Evolutionary conservation across 2,888 invertebrate genomes (phyloP), one percentile per base, ranked within the genome.

Genomic region (Stenoptilia bipunctidactyla): DNA sequence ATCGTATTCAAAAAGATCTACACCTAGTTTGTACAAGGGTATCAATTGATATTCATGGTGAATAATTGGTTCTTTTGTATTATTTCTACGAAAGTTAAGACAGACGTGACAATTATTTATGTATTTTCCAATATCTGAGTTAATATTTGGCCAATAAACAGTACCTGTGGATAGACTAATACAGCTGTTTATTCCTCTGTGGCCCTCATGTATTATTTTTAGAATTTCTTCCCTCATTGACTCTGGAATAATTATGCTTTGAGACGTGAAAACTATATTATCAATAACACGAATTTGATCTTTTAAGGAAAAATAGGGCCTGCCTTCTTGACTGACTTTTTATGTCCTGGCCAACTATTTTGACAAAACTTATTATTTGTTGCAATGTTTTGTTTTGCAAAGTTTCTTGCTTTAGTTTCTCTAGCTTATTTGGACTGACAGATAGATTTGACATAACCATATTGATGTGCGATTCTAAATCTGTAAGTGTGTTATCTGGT

Each of bases 11-110:
- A 48, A 40, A 1, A 46, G 8, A 40, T 48, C 46, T 10, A 42
- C 14, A 25, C 45, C 48, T 9, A 48, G 40, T 41, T 45, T 43
- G 12, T 42, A 3, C 45, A 45, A 49, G 13, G 49, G 46, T 5
- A 41, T 8, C n/a, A 10, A 4, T 5, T 12, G 13, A 25, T 25
- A 34, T 2, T 20, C 39, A 35, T 39, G 36, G 9, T 15, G 15
- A 5, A n/a, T n/a, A n/a, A n/a, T n/a, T n/a, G n/a, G n/a, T n/a
- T n/a, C n/a, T n/a, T n/a, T n/a, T n/a, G n/a, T n/a, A 14, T 39
- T 40, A 27, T 13, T 20, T 10, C 27, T 30, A 13, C 40, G 8
- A 34, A 38, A 27, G 14, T 41, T 42, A 5, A 44, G 36, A 43
- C 50, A 50, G 8, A 37, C 37, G 3, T 45, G n/a, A 40, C 51